Base-by-base conservation (phyloP, 2,113 vertebrate species). In the Vicugna pacos region DNA sequence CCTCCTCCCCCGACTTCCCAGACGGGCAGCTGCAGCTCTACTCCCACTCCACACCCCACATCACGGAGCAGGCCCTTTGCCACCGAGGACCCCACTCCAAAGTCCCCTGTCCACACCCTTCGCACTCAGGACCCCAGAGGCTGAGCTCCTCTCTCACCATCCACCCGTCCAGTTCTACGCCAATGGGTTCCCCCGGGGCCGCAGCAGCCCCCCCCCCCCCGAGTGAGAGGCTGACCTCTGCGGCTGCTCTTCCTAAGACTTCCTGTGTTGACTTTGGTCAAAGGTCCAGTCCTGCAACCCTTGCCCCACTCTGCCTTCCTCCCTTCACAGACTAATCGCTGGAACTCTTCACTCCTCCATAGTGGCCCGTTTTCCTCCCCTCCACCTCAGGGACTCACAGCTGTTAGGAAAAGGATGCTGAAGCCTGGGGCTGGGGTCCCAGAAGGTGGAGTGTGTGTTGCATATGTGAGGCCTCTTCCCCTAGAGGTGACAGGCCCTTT, bases 401-500 rank as follows among this genome's bases (percentile, higher is more conserved):
- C 81, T 87, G 16, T 73, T n/a, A 76, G 89, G 50, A 79, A 62
- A 22, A 70, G 67, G 86, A 65, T 76, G 54, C 67, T 24, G 54
- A n/a, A 62, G 48, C 65, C 73, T 24, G 6, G 58, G 67, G 4
- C 30, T 35, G 16, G 52, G 50, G n/a, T 3, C 69, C 56, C 72
- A 28, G 54, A 32, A n/a, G 13, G 89, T 52, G 50, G 85, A 65
- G 10, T 72, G 79, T 22, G 64, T n/a, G 48, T 38, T 77, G 77
- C 50, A 30, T 0, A 0, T 38, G 50, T 8, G 85, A 46, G 9
- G 15, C 26, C 50, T 80, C 70, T 46, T 54, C 12, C 69, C 93
- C 54, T 54, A 14, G 54, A 77, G 54, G 70, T 97, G 79, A 94
- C 95, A 80, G 38, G 16, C 48, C 69, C 24, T 70, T 75, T 87